Percentiles rank a stretch among this genome's conserved stretches.
phyloP scores from a whole-genome alignment of 1,140 invertebrate species.

The Bombus consobrinus region DNA sequence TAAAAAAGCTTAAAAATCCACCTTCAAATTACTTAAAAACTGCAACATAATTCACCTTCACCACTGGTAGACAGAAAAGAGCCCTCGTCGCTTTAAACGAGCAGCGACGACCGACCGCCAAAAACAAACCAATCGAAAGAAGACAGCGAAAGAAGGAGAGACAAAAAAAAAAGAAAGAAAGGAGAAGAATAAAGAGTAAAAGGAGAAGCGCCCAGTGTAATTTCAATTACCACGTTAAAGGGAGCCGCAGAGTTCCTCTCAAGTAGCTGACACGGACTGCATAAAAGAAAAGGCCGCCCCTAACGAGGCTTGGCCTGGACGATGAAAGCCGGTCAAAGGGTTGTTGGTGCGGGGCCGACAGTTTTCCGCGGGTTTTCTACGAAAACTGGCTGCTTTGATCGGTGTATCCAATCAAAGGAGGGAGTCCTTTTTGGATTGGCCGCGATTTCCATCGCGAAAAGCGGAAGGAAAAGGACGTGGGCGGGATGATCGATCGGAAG shows the following conservation, averaged over 20 bases:
- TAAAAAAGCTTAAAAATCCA: neutral
- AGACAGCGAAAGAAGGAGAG: too few species aligned
- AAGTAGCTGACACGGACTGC: slow-evolving; percentile 33
- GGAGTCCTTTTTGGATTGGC: neutral
- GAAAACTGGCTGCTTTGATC: slow-evolving; percentile 35
- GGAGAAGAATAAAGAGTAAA: too few species aligned
- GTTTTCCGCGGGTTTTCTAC: slow-evolving; percentile 27
- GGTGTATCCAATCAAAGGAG: slow-evolving; percentile 9
- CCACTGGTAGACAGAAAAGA: neutral
- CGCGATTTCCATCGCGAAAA: slow-evolving; percentile 55
- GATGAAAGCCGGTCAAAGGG: slow-evolving; percentile 36
- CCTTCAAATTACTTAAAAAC: neutral
- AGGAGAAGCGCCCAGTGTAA: slow-evolving; percentile 8
- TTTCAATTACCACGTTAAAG: slow-evolving; percentile 52
- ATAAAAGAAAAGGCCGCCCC: slow-evolving; percentile 20
- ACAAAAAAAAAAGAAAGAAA: neutral
- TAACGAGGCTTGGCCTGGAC: slow-evolving; percentile 8
- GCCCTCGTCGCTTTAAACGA: neutral
- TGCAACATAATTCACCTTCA: neutral
- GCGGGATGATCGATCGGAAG: slow-evolving; percentile 71
- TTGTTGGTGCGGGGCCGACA: slow-evolving; percentile 11
- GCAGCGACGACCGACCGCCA: neutral
- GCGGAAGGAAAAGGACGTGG: slow-evolving; percentile 64
- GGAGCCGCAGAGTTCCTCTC: slow-evolving; percentile 8
- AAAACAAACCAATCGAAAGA: slow-evolving; percentile 3